Percentiles rank a stretch among this genome's conserved stretches.
phyloP scores from a whole-genome alignment of 1,140 invertebrate genomes.

The Rhopalosiphum maidis region DNA sequence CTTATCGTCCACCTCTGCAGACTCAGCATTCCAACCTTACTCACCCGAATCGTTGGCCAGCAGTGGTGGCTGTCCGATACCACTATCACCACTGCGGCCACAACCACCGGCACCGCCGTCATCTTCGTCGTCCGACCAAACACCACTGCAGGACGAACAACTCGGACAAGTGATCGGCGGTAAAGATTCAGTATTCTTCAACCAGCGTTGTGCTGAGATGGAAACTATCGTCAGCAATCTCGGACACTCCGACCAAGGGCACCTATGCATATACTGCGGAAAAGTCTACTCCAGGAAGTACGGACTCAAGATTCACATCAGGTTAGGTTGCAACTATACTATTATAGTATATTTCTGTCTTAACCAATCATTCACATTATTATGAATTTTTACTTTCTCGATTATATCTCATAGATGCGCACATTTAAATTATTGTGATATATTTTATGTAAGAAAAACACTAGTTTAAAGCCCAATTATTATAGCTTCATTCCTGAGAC shows the following conservation, averaged over 20 bases:
- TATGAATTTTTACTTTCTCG: too few species aligned
- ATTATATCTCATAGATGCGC: too few species aligned
- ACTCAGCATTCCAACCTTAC: slow-evolving; percentile 55
- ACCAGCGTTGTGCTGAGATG: slow-evolving; percentile 69
- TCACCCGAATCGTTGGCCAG: neutral
- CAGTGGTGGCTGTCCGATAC: neutral
- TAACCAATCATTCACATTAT: too few species aligned
- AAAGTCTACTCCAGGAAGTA: slow-evolving; percentile 91
- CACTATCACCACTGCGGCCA: slow-evolving; percentile 64
- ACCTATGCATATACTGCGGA: slow-evolving; percentile 85
- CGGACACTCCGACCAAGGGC: slow-evolving; percentile 77
- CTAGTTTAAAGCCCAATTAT: too few species aligned
- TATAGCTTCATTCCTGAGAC: too few species aligned
- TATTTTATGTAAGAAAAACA: too few species aligned
- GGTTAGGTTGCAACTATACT: slow-evolving; percentile 62
- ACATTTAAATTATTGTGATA: too few species aligned
- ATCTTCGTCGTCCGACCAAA: slow-evolving; percentile 65
- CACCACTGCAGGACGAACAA: slow-evolving; percentile 57
- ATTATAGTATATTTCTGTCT: too few species aligned
- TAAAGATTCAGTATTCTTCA: slow-evolving; percentile 58
- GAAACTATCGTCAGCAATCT: slow-evolving; percentile 82
- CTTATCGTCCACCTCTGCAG: slow-evolving; percentile 28
- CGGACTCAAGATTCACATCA: slow-evolving; percentile 90
- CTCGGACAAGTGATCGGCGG: neutral
- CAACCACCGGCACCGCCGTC: slow-evolving; percentile 61